Percentiles rank a stretch among this genome's conserved stretches.
phyloP scores from a whole-genome alignment of 2,888 invertebrate genomes.

The Automeris io region DNA sequence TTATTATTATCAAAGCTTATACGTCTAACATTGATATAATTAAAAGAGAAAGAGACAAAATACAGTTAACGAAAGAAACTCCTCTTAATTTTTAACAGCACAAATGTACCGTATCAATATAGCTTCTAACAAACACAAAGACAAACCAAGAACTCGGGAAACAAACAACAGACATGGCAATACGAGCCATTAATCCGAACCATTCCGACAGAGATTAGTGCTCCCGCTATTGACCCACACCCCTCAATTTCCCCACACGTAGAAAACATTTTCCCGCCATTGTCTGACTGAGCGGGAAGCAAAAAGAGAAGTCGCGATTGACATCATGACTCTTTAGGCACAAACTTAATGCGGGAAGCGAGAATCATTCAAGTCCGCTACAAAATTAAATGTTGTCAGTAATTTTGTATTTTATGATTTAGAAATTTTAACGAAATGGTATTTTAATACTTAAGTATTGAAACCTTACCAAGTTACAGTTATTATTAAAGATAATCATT shows the following conservation, averaged over 20 bases:
- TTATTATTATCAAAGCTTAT: not conserved
- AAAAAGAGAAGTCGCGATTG: slow-evolving; percentile 63
- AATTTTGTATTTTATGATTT: slow-evolving; percentile 46
- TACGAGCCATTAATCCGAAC: slow-evolving; percentile 70
- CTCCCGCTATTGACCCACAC: slow-evolving; percentile 59
- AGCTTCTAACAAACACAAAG: slow-evolving; percentile 53
- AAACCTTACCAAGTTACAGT: not conserved
- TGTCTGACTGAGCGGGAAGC: slow-evolving; percentile 60
- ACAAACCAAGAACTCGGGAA: slow-evolving; percentile 51
- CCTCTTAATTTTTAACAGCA: not conserved
- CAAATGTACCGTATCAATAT: slow-evolving; percentile 17
- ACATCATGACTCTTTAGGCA: slow-evolving; percentile 44
- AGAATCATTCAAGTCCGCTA: slow-evolving; percentile 13
- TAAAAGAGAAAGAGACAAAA: not conserved
- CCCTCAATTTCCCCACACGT: slow-evolving; percentile 48
- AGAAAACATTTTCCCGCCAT: slow-evolving; percentile 68
- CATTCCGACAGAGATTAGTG: slow-evolving; percentile 70
- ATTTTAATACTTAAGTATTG: slow-evolving; percentile 9
- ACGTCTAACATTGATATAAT: not conserved
- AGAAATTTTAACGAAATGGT: slow-evolving; percentile 9
- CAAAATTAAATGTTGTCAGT: slow-evolving; percentile 25
- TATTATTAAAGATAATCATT: not conserved
- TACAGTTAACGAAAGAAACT: slow-evolving; percentile 2
- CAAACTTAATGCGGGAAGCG: slow-evolving; percentile 10
- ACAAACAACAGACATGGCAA: slow-evolving; percentile 68